These are phyloP conservation scores for Ormyrus nitidulus DNA, from an alignment of 2,888 invertebrate species.

Conservation along the genomic window DNA sequence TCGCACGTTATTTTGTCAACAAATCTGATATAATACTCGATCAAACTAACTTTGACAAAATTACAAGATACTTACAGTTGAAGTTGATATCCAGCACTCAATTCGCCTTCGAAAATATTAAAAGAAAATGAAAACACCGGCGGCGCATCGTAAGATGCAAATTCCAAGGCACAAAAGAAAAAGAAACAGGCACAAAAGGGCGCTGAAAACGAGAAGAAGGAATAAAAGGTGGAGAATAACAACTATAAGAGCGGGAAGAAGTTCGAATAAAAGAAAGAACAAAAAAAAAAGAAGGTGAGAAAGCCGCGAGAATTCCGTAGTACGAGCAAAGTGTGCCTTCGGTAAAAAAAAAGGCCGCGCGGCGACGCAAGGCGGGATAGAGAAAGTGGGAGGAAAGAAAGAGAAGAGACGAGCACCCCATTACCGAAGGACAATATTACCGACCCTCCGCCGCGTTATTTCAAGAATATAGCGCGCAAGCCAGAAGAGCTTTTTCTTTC, in stretches of 20 bases:
- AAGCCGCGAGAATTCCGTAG: not conserved
- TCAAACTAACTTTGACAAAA: too few relatives aligned
- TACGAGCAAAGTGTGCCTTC: not conserved
- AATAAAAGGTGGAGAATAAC: slow-evolving; percentile 24
- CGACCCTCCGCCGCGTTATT: slow-evolving; percentile 51
- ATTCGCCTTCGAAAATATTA: too few relatives aligned
- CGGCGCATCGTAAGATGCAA: too few relatives aligned
- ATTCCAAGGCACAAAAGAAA: too few relatives aligned
- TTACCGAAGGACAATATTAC: slow-evolving; percentile 56
- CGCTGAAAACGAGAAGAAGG: not conserved
- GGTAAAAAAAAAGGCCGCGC: not conserved
- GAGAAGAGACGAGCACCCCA: slow-evolving; percentile 37
- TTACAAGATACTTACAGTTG: too few relatives aligned
- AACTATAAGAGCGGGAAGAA: slow-evolving; percentile 5
- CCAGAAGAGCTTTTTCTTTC: slow-evolving; percentile 49
- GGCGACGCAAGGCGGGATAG: not conserved
- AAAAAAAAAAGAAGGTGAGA: not conserved
- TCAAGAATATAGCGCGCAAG: slow-evolving; percentile 47
- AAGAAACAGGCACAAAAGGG: too few relatives aligned
- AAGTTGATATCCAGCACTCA: too few relatives aligned
- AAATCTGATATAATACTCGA: too few relatives aligned
- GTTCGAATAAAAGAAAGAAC: not conserved
- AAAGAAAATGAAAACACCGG: too few relatives aligned
- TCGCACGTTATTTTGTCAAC: too few relatives aligned
- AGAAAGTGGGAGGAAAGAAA: slow-evolving; percentile 10